Conservation (phyloP, 2,113 vertebrate genomes). For the Cryptotis parvus region DNA sequence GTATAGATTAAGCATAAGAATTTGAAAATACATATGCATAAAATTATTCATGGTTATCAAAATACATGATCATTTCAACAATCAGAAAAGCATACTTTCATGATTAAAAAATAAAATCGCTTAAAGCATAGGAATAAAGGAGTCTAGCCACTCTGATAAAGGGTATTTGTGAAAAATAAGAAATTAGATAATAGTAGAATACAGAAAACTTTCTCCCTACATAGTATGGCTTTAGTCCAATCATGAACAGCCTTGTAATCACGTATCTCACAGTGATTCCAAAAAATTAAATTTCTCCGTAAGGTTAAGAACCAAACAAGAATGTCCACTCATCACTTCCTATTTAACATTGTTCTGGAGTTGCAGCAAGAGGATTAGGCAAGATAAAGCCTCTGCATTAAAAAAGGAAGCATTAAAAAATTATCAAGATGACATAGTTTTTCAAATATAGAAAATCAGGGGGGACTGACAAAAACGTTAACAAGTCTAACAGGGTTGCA, state of each 20-base stretch:
- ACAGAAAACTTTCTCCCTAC: too few relatives aligned
- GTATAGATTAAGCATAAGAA: too few relatives aligned
- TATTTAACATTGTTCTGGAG: neutral
- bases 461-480: neutral
- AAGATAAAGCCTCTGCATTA: neutral
- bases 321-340: too few relatives aligned
- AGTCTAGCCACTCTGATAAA: neutral
- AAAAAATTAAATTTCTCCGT: too few relatives aligned
- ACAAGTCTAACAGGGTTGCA: neutral
- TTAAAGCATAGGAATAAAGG: neutral
- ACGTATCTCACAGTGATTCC: too few relatives aligned
- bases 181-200: too few relatives aligned
- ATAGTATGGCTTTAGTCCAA: too few relatives aligned
- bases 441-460: neutral
- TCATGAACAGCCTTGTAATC: too few relatives aligned
- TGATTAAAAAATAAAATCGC: neutral
- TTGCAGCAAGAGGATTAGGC: neutral
- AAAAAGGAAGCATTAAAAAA: neutral
- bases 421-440: neutral
- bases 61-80: neutral
- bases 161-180: neutral
- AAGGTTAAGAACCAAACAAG: too few relatives aligned
- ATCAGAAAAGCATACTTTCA: neutral
- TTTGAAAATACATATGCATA: too few relatives aligned
- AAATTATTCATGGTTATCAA: neutral